Base-by-base conservation (phyloP, 2,113 vertebrate genomes). In the Myrmecobius fasciatus region DNA sequence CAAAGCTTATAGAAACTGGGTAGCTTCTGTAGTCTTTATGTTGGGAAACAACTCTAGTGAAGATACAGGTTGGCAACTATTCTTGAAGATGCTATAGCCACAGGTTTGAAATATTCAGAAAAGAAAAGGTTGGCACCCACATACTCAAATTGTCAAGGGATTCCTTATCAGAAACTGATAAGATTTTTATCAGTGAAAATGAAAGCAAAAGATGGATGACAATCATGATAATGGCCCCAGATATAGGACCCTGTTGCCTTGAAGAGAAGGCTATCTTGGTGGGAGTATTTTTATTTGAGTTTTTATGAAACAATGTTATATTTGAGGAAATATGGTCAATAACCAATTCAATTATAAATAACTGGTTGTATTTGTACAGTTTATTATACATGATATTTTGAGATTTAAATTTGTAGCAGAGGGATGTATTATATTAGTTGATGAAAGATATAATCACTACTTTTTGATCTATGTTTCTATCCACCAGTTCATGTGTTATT, bases 141-240 rank as follows among this genome's bases (percentile, higher is more conserved):
- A 43, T 83, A 24, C 5, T 83, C 67, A 83, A 17, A 43, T 43
- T 83, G 36, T 83, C 67, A 43, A 22, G 20, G n/a, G 7, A 17
- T 83, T 83, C n/a, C 20, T 43, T 20, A 83, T n/a, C 36, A 83
- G 67, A 83, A 43, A 43, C n/a, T 36, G 3, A 14, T n/a, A 36
- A 36, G 6, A 75, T 22, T 83, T 83, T 83, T 83, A 43, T 83
- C n/a, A 83, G 0, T n/a, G 36, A 43, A 43, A 43, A 83, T 83
- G n/a, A 83, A 7, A 22, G 5, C 22, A 43, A 43, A 22, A 17
- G 14, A 8, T 8, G 67, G 17, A 43, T 83, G 90, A 96, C 92
- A 98, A 97, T 97, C 97, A 91, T 97, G 97, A 98, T 98, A 97
- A 98, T 98, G 98, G 67, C 4, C 96, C 96, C 97, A 96, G 90